These are phyloP conservation scores for Pinctada fucata DNA, from an alignment of 2,888 invertebrate species.

Conservation along the genomic window DNA sequence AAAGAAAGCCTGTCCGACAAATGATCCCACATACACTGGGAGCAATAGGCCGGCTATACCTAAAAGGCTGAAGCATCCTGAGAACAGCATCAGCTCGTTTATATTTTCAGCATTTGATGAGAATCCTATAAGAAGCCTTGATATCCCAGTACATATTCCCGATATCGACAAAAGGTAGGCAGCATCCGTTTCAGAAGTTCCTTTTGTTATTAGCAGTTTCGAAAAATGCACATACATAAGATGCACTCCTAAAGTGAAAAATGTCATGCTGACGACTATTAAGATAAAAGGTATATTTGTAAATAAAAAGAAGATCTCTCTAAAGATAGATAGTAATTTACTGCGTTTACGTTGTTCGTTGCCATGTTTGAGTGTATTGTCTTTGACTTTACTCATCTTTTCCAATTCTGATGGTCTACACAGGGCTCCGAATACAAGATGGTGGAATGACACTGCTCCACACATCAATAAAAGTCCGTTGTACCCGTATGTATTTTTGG, in stretches of 20 bases:
- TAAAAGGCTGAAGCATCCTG: background rate
- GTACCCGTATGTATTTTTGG: background rate
- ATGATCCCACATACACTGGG: background rate
- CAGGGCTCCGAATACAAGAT: background rate
- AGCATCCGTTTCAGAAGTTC: background rate
- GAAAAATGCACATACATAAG: background rate
- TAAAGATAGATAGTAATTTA: background rate
- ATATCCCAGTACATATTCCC: background rate
- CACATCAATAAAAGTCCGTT: background rate
- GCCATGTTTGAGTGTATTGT: too few species aligned
- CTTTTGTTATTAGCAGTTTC: background rate
- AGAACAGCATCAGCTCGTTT: background rate
- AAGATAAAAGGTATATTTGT: background rate
- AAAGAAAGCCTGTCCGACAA: background rate
- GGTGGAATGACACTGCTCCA: background rate
- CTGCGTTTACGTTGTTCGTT: background rate
- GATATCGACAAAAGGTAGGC: background rate
- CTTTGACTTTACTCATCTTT: background rate
- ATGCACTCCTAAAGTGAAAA: background rate
- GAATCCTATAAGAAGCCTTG: background rate
- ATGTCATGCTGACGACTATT: background rate
- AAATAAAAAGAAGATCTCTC: background rate
- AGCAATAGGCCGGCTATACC: background rate
- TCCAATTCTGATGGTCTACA: conserved; percentile 1
- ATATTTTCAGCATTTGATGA: background rate